A percentile compares a stretch with the other conserved stretches of the same genome.
These are phyloP conservation scores for Caenorhabditis brenneri DNA, from an alignment of 1,140 invertebrate genomes.

Conservation along the genomic window DNA sequence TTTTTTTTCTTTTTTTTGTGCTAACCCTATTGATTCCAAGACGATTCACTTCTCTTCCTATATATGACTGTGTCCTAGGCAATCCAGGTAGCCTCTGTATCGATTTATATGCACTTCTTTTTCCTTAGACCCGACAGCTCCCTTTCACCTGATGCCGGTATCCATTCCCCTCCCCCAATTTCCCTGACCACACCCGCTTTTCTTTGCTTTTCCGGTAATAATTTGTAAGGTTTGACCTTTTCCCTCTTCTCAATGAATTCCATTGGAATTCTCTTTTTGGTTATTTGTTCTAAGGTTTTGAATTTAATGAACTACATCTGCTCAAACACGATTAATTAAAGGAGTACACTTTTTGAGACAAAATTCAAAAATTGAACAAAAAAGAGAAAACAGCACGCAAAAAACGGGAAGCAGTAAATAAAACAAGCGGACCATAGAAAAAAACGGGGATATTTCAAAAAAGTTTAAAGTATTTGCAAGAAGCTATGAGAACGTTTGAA, in stretches of 20 bases:
- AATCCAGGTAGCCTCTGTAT: background rate
- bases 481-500: slow-evolving; percentile 29
- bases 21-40: background rate
- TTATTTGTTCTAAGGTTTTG: background rate
- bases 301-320: background rate
- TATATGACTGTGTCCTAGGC: too few species aligned
- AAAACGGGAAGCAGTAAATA: slow-evolving; percentile 7
- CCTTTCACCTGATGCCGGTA: background rate
- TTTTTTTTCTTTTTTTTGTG: background rate
- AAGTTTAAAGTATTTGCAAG: slow-evolving; percentile 28
- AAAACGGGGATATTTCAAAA: background rate
- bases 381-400: background rate
- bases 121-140: background rate
- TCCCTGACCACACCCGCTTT: background rate
- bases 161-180: background rate
- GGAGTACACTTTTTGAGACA: background rate
- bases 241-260: background rate
- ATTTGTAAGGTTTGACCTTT: slow-evolving; percentile 11
- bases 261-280: background rate
- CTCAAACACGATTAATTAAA: too few species aligned
- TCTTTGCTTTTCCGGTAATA: background rate
- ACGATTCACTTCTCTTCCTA: background rate
- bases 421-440: background rate
- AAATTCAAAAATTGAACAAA: slow-evolving; percentile 2
- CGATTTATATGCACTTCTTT: background rate